phyloP scores from a whole-genome alignment of 2,888 invertebrate species.

The Muscina levida region DNA sequence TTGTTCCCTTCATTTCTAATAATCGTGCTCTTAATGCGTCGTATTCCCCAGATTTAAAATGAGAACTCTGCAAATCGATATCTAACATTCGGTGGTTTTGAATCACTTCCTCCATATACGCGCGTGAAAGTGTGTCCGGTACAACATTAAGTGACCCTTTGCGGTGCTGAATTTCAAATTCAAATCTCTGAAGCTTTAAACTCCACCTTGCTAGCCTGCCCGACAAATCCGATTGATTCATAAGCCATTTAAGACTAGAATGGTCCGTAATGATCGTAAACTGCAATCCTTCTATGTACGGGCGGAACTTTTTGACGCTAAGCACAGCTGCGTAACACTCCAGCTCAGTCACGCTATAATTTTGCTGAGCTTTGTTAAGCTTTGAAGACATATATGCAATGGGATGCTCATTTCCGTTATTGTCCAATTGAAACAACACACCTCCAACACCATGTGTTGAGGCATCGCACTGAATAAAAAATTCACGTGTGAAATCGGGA shows the following conservation, averaged over 20 bases:
- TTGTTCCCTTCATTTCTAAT: not conserved
- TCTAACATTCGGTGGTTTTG: not conserved
- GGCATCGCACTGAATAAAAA: conserved; percentile 39
- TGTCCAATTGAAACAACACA: too few species aligned
- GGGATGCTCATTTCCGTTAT: too few species aligned
- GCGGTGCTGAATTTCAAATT: conserved; percentile 43
- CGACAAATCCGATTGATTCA: conserved; percentile 24
- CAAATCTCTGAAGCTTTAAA: conserved; percentile 42
- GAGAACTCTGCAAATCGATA: not conserved
- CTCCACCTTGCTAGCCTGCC: not conserved
- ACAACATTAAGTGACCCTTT: conserved; percentile 50
- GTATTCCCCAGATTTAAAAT: not conserved
- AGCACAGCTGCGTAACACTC: conserved; percentile 62
- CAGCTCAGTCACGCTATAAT: conserved; percentile 53
- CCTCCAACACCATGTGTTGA: not conserved
- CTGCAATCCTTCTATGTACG: conserved; percentile 44
- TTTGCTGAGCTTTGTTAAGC: conserved; percentile 50
- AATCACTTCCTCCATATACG: not conserved
- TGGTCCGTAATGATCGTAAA: conserved; percentile 68
- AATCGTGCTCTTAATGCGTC: not conserved
- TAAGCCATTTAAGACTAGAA: conserved; percentile 68
- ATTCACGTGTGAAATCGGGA: not conserved
- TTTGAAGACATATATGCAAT: conserved; percentile 45
- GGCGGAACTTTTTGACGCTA: conserved; percentile 49
- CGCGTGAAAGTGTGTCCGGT: conserved; percentile 41